Percentiles rank a stretch among this genome's conserved stretches.
phyloP scores from a whole-genome alignment of 2,113 vertebrate species.

The Equus quagga region DNA sequence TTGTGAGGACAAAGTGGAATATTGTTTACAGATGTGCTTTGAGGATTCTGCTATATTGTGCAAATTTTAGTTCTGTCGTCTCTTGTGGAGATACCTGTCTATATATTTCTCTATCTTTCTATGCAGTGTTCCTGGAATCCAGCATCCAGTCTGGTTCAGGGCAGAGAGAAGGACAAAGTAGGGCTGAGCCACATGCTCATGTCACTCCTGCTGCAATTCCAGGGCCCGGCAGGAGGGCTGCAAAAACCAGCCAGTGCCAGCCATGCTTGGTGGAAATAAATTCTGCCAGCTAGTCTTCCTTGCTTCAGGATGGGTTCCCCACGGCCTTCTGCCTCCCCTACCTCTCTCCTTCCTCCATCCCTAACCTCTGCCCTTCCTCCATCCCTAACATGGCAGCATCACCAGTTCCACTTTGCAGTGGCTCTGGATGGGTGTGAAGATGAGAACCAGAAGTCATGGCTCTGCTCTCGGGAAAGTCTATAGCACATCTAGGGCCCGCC shows the following conservation, averaged over 20 bases:
- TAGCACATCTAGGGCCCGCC: neutral
- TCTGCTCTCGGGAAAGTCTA: neutral
- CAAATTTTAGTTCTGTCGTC: neutral
- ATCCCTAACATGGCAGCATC: neutral
- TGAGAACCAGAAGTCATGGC: neutral
- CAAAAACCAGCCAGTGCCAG: fast-evolving
- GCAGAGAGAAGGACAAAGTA: neutral
- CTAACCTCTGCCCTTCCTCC: neutral
- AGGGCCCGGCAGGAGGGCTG: neutral
- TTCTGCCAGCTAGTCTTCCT: too few relatives aligned
- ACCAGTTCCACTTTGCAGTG: neutral
- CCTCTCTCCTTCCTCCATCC: neutral
- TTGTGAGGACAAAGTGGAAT: slow-evolving; percentile 24
- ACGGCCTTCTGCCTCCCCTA: fast-evolving
- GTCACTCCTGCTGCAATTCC: neutral
- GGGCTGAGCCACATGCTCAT: neutral
- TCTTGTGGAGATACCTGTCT: neutral
- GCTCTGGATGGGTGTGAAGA: neutral
- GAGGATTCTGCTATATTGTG: neutral
- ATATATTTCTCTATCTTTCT: neutral
- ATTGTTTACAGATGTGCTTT: neutral
- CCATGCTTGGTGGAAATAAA: too few relatives aligned
- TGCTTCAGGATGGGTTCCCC: neutral
- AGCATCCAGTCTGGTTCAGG: neutral
- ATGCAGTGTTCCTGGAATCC: neutral